Conservation (phyloP, 1,140 invertebrate species). For the Oreohelix idahoensis region DNA sequence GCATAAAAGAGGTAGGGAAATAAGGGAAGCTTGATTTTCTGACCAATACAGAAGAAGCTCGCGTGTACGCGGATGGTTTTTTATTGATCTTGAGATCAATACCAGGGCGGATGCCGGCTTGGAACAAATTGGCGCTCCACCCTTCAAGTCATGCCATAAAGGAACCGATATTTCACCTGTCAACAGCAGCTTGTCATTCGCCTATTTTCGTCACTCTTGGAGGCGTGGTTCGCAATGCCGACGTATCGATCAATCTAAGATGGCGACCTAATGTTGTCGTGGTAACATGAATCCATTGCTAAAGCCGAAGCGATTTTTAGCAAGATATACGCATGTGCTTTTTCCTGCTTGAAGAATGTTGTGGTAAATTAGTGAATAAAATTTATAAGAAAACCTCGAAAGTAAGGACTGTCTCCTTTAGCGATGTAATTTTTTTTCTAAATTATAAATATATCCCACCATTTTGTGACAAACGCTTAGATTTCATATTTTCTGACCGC, state of each 20-base stretch:
- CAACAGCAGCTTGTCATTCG: background rate
- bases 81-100: constrained; percentile 2
- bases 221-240: background rate
- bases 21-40: background rate
- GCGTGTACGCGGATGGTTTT: background rate
- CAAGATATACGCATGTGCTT: too few species aligned
- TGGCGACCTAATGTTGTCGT: background rate
- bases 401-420: too few species aligned
- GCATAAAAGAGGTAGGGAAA: background rate
- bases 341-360: too few species aligned
- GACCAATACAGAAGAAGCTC: background rate
- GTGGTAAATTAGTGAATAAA: too few species aligned
- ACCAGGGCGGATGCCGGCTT: background rate
- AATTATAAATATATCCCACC: too few species aligned
- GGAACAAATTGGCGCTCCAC: constrained; percentile 8
- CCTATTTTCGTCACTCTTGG: background rate
- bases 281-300: background rate
- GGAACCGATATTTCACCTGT: background rate
- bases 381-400: too few species aligned
- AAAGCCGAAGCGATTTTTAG: too few species aligned
- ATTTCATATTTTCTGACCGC: too few species aligned
- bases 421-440: too few species aligned
- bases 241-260: background rate
- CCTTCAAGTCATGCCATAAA: background rate
- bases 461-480: too few species aligned